phyloP scores from a whole-genome alignment of 1,140 invertebrate species.

The Papilio dardanus region DNA sequence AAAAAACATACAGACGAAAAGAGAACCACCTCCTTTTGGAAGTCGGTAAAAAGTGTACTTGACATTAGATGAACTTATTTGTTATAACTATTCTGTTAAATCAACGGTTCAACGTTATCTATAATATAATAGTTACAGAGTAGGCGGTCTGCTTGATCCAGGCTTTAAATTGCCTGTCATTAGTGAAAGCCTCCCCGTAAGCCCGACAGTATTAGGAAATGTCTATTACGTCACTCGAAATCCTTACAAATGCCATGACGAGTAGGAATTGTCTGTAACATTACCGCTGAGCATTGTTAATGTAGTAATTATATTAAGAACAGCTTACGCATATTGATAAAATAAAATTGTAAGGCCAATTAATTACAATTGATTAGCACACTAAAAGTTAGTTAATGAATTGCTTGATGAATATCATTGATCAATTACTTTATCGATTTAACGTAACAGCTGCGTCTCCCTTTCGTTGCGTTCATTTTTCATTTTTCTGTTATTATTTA shows the following conservation, averaged over 20 bases:
- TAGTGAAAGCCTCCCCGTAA: constrained; percentile 19
- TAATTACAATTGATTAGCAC: background rate
- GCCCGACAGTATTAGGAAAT: constrained; percentile 17
- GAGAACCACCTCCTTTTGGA: too few species aligned
- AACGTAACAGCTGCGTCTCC: background rate
- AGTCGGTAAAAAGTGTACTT: too few species aligned
- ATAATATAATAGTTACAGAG: background rate
- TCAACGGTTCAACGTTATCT: background rate
- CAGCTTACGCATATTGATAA: background rate
- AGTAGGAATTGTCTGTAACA: constrained; percentile 21
- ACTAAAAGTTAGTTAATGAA: too few species aligned
- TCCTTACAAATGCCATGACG: constrained; percentile 26
- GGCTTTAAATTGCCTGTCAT: constrained; percentile 24
- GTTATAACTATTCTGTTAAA: too few species aligned
- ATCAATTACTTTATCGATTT: too few species aligned
- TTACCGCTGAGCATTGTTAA: constrained; percentile 16
- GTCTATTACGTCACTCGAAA: constrained; percentile 24
- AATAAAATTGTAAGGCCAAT: background rate
- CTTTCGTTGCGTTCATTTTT: background rate
- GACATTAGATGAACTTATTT: too few species aligned
- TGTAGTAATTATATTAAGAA: background rate
- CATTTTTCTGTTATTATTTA: too few species aligned
- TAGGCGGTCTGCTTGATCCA: constrained; percentile 6
- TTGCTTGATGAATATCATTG: too few species aligned
- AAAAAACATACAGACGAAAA: too few species aligned